Conservation (phyloP, 2,113 vertebrate species). For the Petaurus breviceps region DNA sequence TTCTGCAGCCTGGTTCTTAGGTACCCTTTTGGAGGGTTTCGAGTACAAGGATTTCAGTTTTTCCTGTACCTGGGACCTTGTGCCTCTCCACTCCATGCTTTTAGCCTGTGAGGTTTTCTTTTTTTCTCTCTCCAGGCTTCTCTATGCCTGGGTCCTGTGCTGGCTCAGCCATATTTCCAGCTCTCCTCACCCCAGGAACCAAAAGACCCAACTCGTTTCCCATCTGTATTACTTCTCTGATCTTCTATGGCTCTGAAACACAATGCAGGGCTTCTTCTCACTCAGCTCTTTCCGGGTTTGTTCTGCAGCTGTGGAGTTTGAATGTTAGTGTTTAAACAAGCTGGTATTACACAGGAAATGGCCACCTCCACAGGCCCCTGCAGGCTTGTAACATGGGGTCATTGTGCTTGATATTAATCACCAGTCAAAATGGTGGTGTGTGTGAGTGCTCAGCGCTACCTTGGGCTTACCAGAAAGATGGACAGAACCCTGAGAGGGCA, state of each 20-base stretch:
- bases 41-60: not conserved
- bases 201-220: conserved; percentile 73
- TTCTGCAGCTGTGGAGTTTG: conserved; percentile 87
- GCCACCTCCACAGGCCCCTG: conserved; percentile 87
- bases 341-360: conserved; percentile 90
- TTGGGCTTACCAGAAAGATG: conserved; percentile 60
- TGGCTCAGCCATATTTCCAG: conserved; percentile 51
- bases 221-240: conserved; percentile 79
- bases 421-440: conserved; percentile 82
- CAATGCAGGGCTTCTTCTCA: conserved; percentile 86
- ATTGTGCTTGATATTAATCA: conserved; percentile 87
- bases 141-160: conserved; percentile 58
- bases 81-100: conserved; percentile 20
- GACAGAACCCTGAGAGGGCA: conserved; percentile 29
- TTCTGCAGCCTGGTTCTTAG: not conserved
- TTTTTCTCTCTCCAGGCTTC: conserved; percentile 10
- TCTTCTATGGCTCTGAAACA: conserved; percentile 75
- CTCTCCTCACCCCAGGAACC: conserved; percentile 42
- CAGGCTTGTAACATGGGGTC: conserved; percentile 86
- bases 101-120: not conserved
- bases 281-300: conserved; percentile 86
- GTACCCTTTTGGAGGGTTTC: not conserved
- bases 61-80: conserved; percentile 14
- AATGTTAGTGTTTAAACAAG: conserved; percentile 89
- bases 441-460: conserved; percentile 55